Conservation (phyloP, 1,140 invertebrate species). For the Leptopilina boulardi region DNA sequence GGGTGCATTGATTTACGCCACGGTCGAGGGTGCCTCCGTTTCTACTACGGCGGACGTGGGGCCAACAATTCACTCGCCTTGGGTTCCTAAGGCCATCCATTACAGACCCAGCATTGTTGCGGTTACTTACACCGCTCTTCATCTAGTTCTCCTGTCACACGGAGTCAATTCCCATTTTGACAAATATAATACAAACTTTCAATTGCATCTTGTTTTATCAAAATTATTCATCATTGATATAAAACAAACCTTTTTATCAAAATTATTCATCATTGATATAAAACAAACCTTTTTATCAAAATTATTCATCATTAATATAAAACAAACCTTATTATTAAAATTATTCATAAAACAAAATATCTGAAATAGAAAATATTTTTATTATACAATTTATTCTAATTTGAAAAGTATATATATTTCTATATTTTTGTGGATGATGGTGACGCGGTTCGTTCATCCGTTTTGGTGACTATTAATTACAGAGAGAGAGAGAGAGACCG, state of each 20-base stretch:
- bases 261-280: no score
- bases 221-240: no score
- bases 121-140: slow-evolving; percentile 65
- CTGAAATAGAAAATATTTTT: no score
- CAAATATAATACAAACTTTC: slow-evolving; percentile 13
- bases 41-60: slow-evolving; percentile 68
- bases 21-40: slow-evolving; percentile 69
- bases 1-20: slow-evolving; percentile 74
- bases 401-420: neutral
- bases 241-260: no score
- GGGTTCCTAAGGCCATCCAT: slow-evolving; percentile 73
- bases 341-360: no score
- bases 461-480: slow-evolving; percentile 68
- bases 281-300: no score
- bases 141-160: slow-evolving; percentile 30
- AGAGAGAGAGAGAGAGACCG: slow-evolving; percentile 49
- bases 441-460: slow-evolving; percentile 43
- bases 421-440: slow-evolving; percentile 13
- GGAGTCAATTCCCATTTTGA: slow-evolving; percentile 28
- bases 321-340: no score
- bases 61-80: slow-evolving; percentile 75
- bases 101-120: slow-evolving; percentile 69
- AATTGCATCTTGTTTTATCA: no score
- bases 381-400: neutral
- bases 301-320: no score